Base-by-base conservation (phyloP, 2,888 invertebrate species). In the Stenodera caucasica region DNA sequence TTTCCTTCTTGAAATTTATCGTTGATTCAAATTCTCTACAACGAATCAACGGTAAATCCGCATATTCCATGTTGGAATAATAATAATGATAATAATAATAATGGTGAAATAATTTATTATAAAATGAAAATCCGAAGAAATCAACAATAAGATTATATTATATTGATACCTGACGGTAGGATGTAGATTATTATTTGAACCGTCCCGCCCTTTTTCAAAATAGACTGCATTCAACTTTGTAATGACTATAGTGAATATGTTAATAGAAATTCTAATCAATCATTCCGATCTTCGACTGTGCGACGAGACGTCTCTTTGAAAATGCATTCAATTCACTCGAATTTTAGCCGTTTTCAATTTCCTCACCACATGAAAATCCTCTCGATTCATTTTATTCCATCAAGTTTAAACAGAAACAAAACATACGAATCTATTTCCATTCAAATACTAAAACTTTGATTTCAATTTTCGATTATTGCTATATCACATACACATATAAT, bases 251-350 rank as follows among this genome's bases (percentile, higher is more conserved):
- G 14, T 33, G 32, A 33, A 60, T 67, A 64, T 63, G 67, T 61
- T 68, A 67, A 69, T 67, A 64, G 55, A 64, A 66, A 53, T 66
- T 59, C 65, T 68, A 69, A 71, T 70, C 71, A 71, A 71, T 71
- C 71, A 71, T 70, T 66, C 57, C 60, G 68, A 70, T 70, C 67
- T 67, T 63, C 67, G 64, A 65, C 65, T 63, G 63, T 57, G 60
- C 55, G 18, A 21, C 18, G 21, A n/a, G 45, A 68, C 63, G 62
- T 63, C 64, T 68, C 56, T 63, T 64, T 55, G 61, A 60, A 60
- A 67, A 67, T 68, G 66, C 65, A 66, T 69, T 70, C 69, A 67
- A 68, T 69, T 68, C 69, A 56, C 57, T 52, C 33, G 62, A 66
- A 68, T 69, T 63, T 59, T 60, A 65, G 56, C 57, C 57, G 63